phyloP scores from a whole-genome alignment of 2,888 invertebrate genomes.

The Melanargia galathea region DNA sequence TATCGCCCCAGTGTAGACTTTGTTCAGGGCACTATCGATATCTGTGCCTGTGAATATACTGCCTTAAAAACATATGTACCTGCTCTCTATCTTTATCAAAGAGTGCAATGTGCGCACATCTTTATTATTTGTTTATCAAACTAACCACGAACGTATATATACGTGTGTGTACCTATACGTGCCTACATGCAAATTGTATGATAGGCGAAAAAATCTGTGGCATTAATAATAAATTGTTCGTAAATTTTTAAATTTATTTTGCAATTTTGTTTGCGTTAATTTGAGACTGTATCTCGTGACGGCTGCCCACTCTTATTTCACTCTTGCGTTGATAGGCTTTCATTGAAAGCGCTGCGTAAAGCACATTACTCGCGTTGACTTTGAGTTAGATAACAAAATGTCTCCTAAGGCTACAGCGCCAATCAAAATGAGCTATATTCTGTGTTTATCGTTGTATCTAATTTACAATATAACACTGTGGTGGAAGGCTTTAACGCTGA shows the following conservation, averaged over 20 bases:
- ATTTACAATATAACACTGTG: conserved; percentile 18
- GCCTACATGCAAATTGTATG: too few relatives aligned
- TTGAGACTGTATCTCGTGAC: conserved; percentile 27
- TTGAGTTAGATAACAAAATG: conserved; percentile 39
- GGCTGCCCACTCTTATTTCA: conserved; percentile 38
- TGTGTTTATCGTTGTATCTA: conserved; percentile 19
- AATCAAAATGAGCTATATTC: conserved; percentile 34
- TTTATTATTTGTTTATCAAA: too few relatives aligned
- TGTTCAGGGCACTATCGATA: conserved; percentile 36
- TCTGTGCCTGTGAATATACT: conserved; percentile 31
- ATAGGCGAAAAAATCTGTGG: too few relatives aligned
- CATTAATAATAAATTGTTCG: too few relatives aligned
- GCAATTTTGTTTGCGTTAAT: not conserved
- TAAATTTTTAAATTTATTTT: too few relatives aligned
- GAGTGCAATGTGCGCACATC: not conserved
- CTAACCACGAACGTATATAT: too few relatives aligned
- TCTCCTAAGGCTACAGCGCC: conserved; percentile 36
- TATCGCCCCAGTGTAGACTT: conserved; percentile 37
- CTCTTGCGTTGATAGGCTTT: conserved; percentile 37
- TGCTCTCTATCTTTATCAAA: conserved; percentile 4
- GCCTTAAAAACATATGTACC: conserved; percentile 21
- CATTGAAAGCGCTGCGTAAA: conserved; percentile 38
- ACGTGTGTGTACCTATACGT: too few relatives aligned
- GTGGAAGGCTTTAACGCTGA: conserved; percentile 6
- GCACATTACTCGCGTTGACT: conserved; percentile 36